phyloP scores from a whole-genome alignment of 2,797 vertebrate genomes.

The Remorina albescens region DNA sequence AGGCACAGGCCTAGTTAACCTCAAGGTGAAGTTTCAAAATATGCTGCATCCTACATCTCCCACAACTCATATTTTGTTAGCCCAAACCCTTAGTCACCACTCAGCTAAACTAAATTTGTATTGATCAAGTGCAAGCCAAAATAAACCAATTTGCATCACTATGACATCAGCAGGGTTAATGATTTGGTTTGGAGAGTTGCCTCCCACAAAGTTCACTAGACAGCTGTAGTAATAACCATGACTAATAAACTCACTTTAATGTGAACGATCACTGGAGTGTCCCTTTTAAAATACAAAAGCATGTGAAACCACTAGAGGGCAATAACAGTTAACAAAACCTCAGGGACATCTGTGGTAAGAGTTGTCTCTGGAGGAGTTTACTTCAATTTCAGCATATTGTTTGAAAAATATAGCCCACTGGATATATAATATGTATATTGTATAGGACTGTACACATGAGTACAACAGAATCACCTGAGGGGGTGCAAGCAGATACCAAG shows the following conservation, averaged over 20 bases:
- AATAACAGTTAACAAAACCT: conserved; percentile 39
- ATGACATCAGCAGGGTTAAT: background rate
- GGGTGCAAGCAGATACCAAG: background rate
- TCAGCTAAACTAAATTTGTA: background rate
- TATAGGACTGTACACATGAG: background rate
- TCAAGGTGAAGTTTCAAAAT: background rate
- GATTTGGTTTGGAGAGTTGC: background rate
- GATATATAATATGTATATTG: background rate
- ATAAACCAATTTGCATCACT: background rate
- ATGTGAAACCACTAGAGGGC: conserved; percentile 69
- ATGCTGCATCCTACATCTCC: conserved; percentile 13
- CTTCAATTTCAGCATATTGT: background rate
- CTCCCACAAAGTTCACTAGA: background rate
- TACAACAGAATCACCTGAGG: background rate
- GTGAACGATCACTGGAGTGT: background rate
- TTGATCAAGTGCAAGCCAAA: background rate
- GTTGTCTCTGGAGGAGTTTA: background rate
- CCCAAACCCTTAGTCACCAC: background rate
- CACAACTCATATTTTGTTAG: background rate
- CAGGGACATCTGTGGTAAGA: background rate
- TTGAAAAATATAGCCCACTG: background rate
- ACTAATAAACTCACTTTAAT: background rate
- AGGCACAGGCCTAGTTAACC: too few relatives aligned
- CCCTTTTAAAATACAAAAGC: conserved; percentile 22
- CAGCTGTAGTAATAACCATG: background rate